Evolutionary conservation across 2,113 vertebrate genomes (phyloP), one percentile per base, ranked within the genome.

Genomic region (Bos javanicus): DNA sequence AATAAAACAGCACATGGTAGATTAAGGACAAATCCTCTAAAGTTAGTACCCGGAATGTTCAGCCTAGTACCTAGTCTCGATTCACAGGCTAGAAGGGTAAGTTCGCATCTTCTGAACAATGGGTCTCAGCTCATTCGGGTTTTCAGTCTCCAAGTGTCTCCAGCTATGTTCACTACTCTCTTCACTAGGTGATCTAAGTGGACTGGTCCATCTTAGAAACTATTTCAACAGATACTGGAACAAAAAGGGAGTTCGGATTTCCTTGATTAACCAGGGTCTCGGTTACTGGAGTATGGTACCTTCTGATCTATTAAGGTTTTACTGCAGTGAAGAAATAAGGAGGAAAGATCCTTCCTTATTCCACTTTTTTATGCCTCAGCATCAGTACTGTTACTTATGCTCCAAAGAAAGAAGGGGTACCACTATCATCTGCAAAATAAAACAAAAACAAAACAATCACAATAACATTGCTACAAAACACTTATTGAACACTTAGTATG

Each of bases 221-320:
- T 26, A 57, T 56, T 85, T 56, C 39, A 33, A 50, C 56, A 67
- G 78, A 33, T 91, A 67, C 59, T 33, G 62, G 56, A 67, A 46
- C n/a, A 43, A 16, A 64, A 91, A 46, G 4, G 30, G 50, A 52
- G 30, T 19, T 71, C 33, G 17, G 33, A 23, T 39, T n/a, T 46
- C 6, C 57, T 71, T n/a, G 19, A 62, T 60, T 19, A 23, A 33
- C 26, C 56, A 57, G 19, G n/a, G 33, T 46, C 15, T 76, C 0
- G 0, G 3, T 76, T 43, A 62, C 33, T 43, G 13, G 84, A 30
- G 14, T 28, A 21, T 4, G 0, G 1, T 3, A 33, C n/a, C 36
- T 92, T n/a, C 57, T 54, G 14, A 17, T 26, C 90, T 76, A 17
- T 11, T 28, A 19, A 48, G 74, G 23, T 50, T 57, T 60, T 52